phyloP scores from a whole-genome alignment of 2,888 invertebrate species.

The Tromatobia lineatoria region DNA sequence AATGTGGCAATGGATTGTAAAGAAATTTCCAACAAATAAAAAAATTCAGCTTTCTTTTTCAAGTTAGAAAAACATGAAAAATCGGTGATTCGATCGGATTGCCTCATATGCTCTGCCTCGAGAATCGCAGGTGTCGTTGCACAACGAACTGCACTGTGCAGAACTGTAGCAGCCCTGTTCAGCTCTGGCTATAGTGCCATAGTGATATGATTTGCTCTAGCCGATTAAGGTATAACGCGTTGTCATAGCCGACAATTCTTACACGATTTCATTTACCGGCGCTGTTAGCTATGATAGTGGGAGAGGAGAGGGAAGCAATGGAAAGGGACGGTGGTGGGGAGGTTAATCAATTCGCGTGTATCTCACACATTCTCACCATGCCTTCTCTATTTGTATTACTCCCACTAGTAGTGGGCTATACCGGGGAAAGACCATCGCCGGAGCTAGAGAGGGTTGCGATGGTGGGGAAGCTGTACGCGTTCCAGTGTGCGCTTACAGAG shows the following conservation, averaged over 20 bases:
- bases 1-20: no score
- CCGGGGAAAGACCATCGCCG: conserved; percentile 44
- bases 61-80: no score
- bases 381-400: conserved; percentile 37
- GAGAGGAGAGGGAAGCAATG: conserved; percentile 17
- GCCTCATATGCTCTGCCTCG: neutral
- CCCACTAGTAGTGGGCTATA: conserved; percentile 36
- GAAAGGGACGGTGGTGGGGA: conserved; percentile 44
- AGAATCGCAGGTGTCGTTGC: conserved; percentile 39
- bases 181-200: conserved; percentile 3
- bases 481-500: conserved; percentile 25
- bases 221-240: conserved; percentile 58
- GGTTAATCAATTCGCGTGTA: conserved; percentile 68
- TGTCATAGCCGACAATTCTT: conserved; percentile 66
- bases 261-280: conserved; percentile 67
- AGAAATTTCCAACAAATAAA: no score
- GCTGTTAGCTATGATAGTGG: neutral
- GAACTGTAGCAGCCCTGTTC: conserved; percentile 12
- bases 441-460: conserved; percentile 53
- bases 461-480: conserved; percentile 59
- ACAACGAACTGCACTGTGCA: conserved; percentile 11
- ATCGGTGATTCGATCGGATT: no score
- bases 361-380: conserved; percentile 37
- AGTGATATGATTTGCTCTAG: conserved; percentile 34
- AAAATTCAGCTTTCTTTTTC: no score